Conservation (phyloP, 2,797 vertebrate genomes). For the Darevskia mixta region DNA sequence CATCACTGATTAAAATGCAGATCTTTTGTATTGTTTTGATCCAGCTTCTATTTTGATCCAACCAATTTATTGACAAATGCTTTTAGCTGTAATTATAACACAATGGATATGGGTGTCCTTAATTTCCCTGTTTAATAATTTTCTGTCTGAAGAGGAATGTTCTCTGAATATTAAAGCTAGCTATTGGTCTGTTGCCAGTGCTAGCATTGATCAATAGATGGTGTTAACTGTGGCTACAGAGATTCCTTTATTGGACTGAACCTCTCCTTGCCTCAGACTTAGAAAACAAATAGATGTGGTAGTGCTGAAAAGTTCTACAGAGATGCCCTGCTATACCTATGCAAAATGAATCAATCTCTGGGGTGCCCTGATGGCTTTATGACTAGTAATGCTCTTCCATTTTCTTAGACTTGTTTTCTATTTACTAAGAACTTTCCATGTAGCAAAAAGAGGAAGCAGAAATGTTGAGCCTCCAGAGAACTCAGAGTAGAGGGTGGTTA, state of each 20-base stretch:
- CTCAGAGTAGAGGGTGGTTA: neutral
- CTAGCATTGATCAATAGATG: neutral
- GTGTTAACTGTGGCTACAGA: neutral
- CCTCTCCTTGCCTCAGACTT: constrained; percentile 28
- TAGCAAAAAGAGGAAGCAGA: neutral
- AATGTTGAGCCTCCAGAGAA: neutral
- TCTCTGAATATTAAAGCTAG: constrained; percentile 30
- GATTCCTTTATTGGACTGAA: constrained; percentile 24
- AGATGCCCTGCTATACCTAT: neutral
- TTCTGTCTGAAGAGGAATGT: neutral
- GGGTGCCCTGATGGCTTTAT: neutral
- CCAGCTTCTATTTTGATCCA: neutral
- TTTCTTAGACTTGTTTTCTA: neutral
- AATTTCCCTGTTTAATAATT: constrained; percentile 30
- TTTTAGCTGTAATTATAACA: neutral
- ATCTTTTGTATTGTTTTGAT: neutral
- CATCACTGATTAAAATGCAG: neutral
- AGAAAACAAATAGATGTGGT: constrained; percentile 23
- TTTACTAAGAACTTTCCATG: constrained; percentile 7
- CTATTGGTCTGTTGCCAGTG: constrained; percentile 1
- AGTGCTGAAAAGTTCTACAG: neutral
- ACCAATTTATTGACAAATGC: neutral
- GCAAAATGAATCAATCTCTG: neutral
- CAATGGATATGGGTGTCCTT: constrained; percentile 19
- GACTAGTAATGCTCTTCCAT: neutral